These are phyloP conservation scores for Cephalotes varians DNA, from an alignment of 2,888 invertebrate genomes.

Conservation along the genomic window DNA sequence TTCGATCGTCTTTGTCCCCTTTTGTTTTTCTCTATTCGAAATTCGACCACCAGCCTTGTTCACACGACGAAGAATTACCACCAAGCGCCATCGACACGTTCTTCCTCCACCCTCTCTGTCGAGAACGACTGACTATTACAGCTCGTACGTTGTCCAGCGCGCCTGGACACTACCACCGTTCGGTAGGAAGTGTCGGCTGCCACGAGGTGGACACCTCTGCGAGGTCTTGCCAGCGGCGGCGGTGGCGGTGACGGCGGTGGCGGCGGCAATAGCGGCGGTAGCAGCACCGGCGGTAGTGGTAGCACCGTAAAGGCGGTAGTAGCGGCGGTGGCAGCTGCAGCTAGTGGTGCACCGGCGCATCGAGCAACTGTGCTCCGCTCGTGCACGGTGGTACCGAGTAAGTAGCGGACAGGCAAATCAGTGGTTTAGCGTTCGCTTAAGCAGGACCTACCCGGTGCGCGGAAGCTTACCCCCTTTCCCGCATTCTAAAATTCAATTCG, in stretches of 20 bases:
- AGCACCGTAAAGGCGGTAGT: conserved; percentile 59
- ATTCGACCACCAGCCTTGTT: conserved; percentile 22
- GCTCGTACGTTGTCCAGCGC: conserved; percentile 72
- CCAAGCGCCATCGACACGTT: conserved; percentile 61
- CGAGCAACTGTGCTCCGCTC: conserved; percentile 55
- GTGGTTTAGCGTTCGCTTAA: neutral
- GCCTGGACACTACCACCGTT: conserved; percentile 76
- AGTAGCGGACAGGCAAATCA: neutral
- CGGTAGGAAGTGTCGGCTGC: conserved; percentile 75
- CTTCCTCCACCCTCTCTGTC: conserved; percentile 51
- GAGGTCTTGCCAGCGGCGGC: conserved; percentile 70
- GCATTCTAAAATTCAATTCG: neutral
- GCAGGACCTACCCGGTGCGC: neutral
- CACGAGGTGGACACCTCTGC: conserved; percentile 74
- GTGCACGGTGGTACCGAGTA: conserved; percentile 37
- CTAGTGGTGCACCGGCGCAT: conserved; percentile 75
- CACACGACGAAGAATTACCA: conserved; percentile 31
- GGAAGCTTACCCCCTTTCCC: neutral
- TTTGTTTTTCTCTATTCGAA: conserved; percentile 5
- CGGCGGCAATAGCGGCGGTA: conserved; percentile 53
- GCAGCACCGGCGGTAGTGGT: conserved; percentile 45
- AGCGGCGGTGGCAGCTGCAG: conserved; percentile 71
- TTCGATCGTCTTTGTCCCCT: conserved; percentile 29
- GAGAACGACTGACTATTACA: conserved; percentile 56
- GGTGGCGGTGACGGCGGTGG: conserved; percentile 56